Percentiles rank a stretch among this genome's conserved stretches.
These are phyloP conservation scores for Drosophila busckii DNA, from an alignment of 1,140 invertebrate genomes.

Conservation along the genomic window DNA sequence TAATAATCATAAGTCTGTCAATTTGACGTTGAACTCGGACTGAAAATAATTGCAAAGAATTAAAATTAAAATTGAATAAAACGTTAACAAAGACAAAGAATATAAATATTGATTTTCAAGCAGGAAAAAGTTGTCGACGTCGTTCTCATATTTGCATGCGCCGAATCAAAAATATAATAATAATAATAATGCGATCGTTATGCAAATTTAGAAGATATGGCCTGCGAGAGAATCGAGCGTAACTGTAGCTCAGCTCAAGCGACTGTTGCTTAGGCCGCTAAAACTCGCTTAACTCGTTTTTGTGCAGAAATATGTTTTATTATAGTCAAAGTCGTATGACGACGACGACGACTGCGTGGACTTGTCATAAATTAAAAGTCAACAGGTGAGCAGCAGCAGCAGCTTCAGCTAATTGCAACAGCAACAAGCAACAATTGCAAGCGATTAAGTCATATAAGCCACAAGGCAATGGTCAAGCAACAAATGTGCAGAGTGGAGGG, in stretches of 20 bases:
- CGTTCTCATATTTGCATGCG: slow-evolving; percentile 15
- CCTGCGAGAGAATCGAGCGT: slow-evolving; percentile 5
- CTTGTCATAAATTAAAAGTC: slow-evolving; percentile 67
- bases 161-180: slow-evolving; percentile 26
- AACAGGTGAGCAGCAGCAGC: slow-evolving; percentile 54
- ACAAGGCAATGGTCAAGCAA: slow-evolving; percentile 19
- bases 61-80: neutral
- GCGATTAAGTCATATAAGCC: slow-evolving; percentile 65
- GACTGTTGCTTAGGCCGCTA: slow-evolving; percentile 18
- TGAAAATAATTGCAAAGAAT: too few relatives aligned
- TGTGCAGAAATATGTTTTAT: slow-evolving; percentile 75
- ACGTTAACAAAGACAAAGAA: neutral
- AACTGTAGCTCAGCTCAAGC: slow-evolving; percentile 34
- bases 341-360: too few relatives aligned
- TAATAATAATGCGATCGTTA: slow-evolving; percentile 69
- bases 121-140: slow-evolving; percentile 8
- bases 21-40: slow-evolving; percentile 53
- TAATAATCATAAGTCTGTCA: slow-evolving; percentile 60
- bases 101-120: slow-evolving; percentile 12
- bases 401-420: slow-evolving; percentile 30
- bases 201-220: slow-evolving; percentile 67
- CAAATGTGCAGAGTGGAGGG: neutral
- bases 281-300: slow-evolving; percentile 68
- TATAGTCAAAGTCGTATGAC: slow-evolving; percentile 48
- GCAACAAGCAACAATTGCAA: slow-evolving; percentile 51